A percentile compares a stretch with the other conserved stretches of the same genome.
These are phyloP conservation scores for Coregonus ussuriensis DNA, from an alignment of 2,797 vertebrate genomes.

Conservation along the genomic window DNA sequence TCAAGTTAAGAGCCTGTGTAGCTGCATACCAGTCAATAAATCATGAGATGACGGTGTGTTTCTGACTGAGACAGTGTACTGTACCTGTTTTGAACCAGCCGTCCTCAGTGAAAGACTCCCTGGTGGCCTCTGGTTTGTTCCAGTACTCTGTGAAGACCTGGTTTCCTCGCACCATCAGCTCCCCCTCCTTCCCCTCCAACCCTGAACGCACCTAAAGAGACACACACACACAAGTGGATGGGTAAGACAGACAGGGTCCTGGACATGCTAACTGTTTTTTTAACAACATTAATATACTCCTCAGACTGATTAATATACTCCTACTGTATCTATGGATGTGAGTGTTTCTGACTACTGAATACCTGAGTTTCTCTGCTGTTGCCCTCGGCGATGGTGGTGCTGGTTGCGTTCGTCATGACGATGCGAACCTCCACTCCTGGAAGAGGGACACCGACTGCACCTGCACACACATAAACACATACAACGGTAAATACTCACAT, in stretches of 20 bases:
- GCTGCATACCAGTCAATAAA: background rate
- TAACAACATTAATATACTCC: background rate
- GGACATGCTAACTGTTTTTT: too few relatives aligned
- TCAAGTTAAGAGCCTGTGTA: background rate
- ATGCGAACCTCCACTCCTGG: constrained; percentile 85
- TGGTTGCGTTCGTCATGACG: constrained; percentile 71
- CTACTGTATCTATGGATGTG: background rate
- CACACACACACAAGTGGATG: background rate
- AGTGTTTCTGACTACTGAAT: constrained; percentile 21
- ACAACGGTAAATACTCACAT: background rate
- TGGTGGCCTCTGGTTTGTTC: constrained; percentile 85
- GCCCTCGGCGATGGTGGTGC: constrained; percentile 78
- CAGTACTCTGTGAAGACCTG: constrained; percentile 92
- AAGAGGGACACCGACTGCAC: constrained; percentile 89
- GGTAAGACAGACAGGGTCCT: background rate
- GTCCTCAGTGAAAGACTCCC: constrained; percentile 79
- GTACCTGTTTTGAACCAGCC: constrained; percentile 96
- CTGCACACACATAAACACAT: constrained; percentile 61
- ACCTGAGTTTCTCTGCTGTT: constrained; percentile 80
- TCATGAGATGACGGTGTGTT: constrained; percentile 13
- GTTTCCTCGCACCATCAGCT: constrained; percentile 86
- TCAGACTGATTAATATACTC: background rate
- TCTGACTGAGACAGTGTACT: background rate
- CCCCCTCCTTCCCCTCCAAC: constrained; percentile 86
- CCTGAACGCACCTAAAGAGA: constrained; percentile 79